phyloP scores from a whole-genome alignment of 2,888 invertebrate genomes.

The Plemyria rubiginata region DNA sequence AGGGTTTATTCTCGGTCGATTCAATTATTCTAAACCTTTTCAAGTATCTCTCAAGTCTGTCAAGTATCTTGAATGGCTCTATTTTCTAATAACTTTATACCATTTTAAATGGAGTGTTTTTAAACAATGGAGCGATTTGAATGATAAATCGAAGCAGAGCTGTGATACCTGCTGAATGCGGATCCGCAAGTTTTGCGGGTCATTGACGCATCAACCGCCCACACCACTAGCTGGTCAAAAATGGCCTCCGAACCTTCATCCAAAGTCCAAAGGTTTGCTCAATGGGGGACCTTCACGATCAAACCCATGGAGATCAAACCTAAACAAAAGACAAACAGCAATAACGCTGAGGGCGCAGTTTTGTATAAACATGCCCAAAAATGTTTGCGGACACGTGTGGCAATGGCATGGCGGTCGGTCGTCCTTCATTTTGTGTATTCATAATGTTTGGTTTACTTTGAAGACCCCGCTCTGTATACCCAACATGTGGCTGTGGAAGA shows the following conservation, averaged over 20 bases:
- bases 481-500: constrained; percentile 50
- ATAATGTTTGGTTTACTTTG: constrained; percentile 69
- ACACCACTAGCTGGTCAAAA: constrained; percentile 71
- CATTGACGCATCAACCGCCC: constrained; percentile 82
- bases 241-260: constrained; percentile 36
- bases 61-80: constrained; percentile 16
- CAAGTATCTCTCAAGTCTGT: constrained; percentile 7
- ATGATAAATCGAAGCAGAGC: constrained; percentile 57
- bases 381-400: constrained; percentile 76
- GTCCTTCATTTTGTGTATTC: constrained; percentile 66
- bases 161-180: constrained; percentile 76
- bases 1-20: constrained; percentile 10
- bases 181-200: constrained; percentile 82
- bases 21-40: constrained; percentile 16
- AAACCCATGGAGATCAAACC: constrained; percentile 47
- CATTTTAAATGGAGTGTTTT: constrained; percentile 40
- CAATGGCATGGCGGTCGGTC: constrained; percentile 66
- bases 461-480: constrained; percentile 67
- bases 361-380: constrained; percentile 69
- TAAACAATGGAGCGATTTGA: constrained; percentile 55
- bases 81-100: constrained; percentile 31
- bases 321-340: constrained; percentile 52
- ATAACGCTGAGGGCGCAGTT: constrained; percentile 62
- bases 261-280: constrained; percentile 36
- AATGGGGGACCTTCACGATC: constrained; percentile 35